These are phyloP conservation scores for Heterocephalus glaber DNA, from an alignment of 2,113 vertebrate species.

Conservation along the genomic window DNA sequence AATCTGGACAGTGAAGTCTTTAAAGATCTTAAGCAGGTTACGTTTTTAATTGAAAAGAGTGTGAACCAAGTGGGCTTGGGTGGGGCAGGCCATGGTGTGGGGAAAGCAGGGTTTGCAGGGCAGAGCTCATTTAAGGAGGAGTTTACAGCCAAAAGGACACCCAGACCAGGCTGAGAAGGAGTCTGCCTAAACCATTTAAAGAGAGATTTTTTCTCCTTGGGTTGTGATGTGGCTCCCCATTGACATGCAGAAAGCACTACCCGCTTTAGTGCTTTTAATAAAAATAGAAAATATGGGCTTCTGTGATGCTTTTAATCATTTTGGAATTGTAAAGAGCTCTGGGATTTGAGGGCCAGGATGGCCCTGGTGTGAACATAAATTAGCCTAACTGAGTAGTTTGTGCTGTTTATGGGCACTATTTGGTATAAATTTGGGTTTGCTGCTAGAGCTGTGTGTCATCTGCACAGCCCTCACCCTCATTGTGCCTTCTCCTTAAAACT, in stretches of 20 bases:
- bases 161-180: not conserved
- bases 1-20: not conserved
- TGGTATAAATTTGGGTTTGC: constrained; percentile 73
- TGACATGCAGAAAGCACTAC: constrained; percentile 72
- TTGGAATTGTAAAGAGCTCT: constrained; percentile 77
- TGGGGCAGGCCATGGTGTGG: not conserved
- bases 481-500: constrained; percentile 35
- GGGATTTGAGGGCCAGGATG: constrained; percentile 65
- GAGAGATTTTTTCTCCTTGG: constrained; percentile 44
- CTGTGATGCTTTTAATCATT: constrained; percentile 80
- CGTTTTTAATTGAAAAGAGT: not conserved
- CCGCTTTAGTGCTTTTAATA: constrained; percentile 78
- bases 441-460: not conserved
- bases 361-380: constrained; percentile 74
- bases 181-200: not conserved
- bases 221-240: constrained; percentile 42
- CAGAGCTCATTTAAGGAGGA: not conserved
- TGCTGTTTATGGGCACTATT: constrained; percentile 68
- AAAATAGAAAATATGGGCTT: constrained; percentile 75
- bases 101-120: accelerated
- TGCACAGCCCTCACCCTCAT: not conserved
- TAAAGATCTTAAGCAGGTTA: not conserved
- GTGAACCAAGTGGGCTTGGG: not conserved
- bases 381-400: constrained; percentile 71
- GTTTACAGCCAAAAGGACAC: not conserved